phyloP scores from a whole-genome alignment of 1,140 invertebrate species.

The Leptinotarsa undecemlineata region DNA sequence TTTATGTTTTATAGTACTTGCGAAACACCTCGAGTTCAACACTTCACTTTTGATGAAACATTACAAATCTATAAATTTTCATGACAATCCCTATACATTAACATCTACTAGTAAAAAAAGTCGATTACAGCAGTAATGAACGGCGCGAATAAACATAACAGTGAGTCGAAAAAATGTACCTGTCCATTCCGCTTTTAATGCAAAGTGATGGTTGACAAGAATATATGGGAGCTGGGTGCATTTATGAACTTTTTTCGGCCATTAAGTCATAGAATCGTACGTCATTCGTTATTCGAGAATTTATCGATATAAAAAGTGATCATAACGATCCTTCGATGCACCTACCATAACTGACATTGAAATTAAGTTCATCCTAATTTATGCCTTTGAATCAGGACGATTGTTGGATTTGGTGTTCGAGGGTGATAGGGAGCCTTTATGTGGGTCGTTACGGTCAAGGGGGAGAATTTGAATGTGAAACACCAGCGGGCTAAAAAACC shows the following conservation, averaged over 20 bases:
- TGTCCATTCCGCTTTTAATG: constrained; percentile 18
- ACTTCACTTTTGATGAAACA: neutral
- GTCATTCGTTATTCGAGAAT: constrained; percentile 20
- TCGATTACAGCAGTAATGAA: constrained; percentile 1
- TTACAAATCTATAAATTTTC: neutral
- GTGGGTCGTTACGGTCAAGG: neutral
- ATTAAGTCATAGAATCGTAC: constrained; percentile 15
- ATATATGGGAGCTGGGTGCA: constrained; percentile 12
- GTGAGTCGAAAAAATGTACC: constrained; percentile 13
- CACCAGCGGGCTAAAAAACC: no score
- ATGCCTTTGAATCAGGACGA: constrained; percentile 13
- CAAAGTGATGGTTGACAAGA: constrained; percentile 20
- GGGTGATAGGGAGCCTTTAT: neutral
- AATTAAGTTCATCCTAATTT: constrained; percentile 23
- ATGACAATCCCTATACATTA: neutral
- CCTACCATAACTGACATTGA: constrained; percentile 17
- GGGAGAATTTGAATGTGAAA: no score
- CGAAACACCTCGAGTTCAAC: neutral
- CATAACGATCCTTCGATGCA: constrained; percentile 3
- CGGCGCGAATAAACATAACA: constrained; percentile 10
- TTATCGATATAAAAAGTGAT: constrained; percentile 7
- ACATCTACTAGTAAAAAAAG: constrained; percentile 1
- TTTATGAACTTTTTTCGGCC: constrained; percentile 8
- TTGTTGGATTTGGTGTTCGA: neutral
- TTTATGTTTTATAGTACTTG: no score